Conservation (phyloP, 2,888 invertebrate genomes). For the Chrysomela aeneicollis region DNA sequence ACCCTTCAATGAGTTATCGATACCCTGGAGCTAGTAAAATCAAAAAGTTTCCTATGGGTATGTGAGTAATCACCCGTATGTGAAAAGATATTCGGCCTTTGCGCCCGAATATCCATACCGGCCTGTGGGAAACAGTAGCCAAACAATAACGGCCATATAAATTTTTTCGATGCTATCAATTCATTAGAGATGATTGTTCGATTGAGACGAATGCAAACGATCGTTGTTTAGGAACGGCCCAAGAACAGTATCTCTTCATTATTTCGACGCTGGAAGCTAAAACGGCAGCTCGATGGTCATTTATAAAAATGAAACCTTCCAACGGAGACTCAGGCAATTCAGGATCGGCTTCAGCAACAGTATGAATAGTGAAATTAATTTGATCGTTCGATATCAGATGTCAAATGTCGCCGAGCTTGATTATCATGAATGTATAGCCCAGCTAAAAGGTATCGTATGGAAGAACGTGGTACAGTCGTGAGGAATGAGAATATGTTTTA, state of each 20-base stretch:
- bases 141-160: neutral
- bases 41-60: too few relatives aligned
- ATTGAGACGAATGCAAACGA: slow-evolving; percentile 1
- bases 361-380: too few relatives aligned
- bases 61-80: too few relatives aligned
- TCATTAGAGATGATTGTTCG: neutral
- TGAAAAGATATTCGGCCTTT: too few relatives aligned
- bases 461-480: too few relatives aligned
- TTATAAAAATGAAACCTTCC: slow-evolving; percentile 35
- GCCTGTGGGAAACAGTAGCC: neutral
- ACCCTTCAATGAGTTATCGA: too few relatives aligned
- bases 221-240: neutral
- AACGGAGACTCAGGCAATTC: slow-evolving; percentile 8
- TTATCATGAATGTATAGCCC: too few relatives aligned
- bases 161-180: neutral
- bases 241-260: slow-evolving; percentile 31
- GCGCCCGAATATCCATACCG: neutral
- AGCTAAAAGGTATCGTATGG: too few relatives aligned
- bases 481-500: too few relatives aligned
- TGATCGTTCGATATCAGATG: too few relatives aligned
- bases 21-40: too few relatives aligned
- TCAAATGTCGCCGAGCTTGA: too few relatives aligned
- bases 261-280: slow-evolving; percentile 32
- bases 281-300: slow-evolving; percentile 31
- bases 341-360: neutral